Conservation (phyloP, 2,888 invertebrate genomes). For the Trichogramma evanescens region DNA sequence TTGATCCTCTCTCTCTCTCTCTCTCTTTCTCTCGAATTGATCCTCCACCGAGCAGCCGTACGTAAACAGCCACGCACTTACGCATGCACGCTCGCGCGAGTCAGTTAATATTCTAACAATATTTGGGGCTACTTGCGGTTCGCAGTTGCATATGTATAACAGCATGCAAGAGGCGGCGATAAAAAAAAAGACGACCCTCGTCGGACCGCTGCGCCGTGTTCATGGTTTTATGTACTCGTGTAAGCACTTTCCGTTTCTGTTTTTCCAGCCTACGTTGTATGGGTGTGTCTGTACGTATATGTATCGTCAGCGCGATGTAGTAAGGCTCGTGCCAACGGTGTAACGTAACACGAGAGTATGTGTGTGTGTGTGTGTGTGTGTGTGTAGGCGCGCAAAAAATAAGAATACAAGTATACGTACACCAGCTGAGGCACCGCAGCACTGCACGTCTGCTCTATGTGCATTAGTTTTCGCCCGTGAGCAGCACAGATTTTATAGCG, state of each 20-base stretch:
- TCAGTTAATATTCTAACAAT: too few relatives aligned
- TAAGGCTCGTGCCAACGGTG: too few relatives aligned
- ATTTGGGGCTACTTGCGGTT: too few relatives aligned
- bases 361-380: neutral
- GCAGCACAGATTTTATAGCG: too few relatives aligned
- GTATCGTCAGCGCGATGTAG: neutral
- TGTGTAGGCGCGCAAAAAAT: neutral
- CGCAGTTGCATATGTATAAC: neutral
- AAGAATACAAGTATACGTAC: neutral
- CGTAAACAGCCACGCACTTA: too few relatives aligned
- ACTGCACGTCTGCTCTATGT: too few relatives aligned
- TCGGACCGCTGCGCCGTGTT: neutral
- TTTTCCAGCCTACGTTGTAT: neutral
- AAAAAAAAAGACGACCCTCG: neutral
- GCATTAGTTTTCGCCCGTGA: too few relatives aligned
- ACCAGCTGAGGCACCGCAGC: conserved; percentile 3
- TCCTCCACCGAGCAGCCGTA: too few relatives aligned
- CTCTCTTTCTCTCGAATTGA: too few relatives aligned
- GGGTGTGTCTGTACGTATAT: conserved; percentile 2
- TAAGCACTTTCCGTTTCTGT: conserved; percentile 14
- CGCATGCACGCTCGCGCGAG: too few relatives aligned
- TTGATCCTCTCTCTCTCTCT: too few relatives aligned
- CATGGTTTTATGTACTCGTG: neutral
- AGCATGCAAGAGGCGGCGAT: neutral
- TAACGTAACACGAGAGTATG: neutral